A percentile compares a stretch with the other conserved stretches of the same genome.
These are phyloP conservation scores for Volucella inflata DNA, from an alignment of 2,888 invertebrate genomes.

Conservation along the genomic window DNA sequence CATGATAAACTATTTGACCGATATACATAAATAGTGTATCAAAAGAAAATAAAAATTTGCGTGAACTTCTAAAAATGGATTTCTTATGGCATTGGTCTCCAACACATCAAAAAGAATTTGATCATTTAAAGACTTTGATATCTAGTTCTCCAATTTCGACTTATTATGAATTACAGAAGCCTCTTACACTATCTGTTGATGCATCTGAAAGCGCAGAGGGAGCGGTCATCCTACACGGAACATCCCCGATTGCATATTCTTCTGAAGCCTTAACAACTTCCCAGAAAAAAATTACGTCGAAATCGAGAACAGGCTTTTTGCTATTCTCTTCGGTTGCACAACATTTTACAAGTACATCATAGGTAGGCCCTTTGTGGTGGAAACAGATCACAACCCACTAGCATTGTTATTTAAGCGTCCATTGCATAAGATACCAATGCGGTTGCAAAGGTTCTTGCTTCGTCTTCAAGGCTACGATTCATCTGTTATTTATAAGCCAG, in stretches of 20 bases:
- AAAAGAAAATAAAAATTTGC: constrained; percentile 14
- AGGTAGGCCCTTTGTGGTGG: no score
- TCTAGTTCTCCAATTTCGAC: constrained; percentile 31
- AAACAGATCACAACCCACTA: no score
- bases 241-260: constrained; percentile 24
- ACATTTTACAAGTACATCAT: no score
- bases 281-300: no score
- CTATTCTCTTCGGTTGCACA: no score
- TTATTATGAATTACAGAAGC: constrained; percentile 52
- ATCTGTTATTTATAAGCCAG: constrained; percentile 61
- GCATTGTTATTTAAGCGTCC: constrained; percentile 61
- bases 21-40: constrained; percentile 67
- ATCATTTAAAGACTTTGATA: constrained; percentile 23
- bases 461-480: constrained; percentile 64
- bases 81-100: constrained; percentile 36
- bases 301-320: no score
- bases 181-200: constrained; percentile 43
- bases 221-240: neutral
- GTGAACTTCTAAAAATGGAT: constrained; percentile 25
- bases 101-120: no score
- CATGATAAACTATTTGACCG: constrained; percentile 62
- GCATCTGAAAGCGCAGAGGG: no score
- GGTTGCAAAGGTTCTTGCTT: no score
- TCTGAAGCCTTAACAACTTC: constrained; percentile 63
- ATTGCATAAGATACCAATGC: constrained; percentile 63